Conservation (phyloP, 2,113 vertebrate species). For the Heteronetta atricapilla region DNA sequence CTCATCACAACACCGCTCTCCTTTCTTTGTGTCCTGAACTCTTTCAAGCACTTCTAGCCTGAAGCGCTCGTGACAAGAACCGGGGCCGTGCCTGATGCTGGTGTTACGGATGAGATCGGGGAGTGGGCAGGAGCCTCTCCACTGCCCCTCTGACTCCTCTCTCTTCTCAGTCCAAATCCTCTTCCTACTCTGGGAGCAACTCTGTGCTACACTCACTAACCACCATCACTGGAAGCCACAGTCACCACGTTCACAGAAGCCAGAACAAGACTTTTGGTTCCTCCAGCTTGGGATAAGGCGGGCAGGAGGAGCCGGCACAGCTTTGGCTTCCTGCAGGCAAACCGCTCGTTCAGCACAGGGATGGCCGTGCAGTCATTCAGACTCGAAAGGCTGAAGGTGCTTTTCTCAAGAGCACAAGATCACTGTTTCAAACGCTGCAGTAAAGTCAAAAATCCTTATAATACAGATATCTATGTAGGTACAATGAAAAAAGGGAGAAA, state of each 20-base stretch:
- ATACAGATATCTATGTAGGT: accelerated
- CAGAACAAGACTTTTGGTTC: neutral
- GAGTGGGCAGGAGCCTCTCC: neutral
- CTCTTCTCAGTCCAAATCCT: neutral
- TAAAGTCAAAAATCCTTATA: neutral
- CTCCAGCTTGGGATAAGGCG: neutral
- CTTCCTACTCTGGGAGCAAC: neutral
- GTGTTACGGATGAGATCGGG: neutral
- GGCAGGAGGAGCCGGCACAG: neutral
- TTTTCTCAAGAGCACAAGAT: neutral
- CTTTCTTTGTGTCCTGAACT: neutral
- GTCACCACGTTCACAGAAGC: neutral
- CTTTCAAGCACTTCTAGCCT: neutral
- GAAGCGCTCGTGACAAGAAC: neutral
- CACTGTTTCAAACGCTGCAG: neutral
- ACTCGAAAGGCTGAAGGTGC: neutral
- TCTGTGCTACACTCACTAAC: neutral
- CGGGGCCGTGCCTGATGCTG: neutral
- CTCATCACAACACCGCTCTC: neutral
- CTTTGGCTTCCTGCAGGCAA: neutral
- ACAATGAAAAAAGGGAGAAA: neutral
- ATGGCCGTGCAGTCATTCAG: neutral
- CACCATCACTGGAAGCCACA: neutral
- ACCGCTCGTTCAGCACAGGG: neutral
- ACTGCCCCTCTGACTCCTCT: neutral